Base-by-base conservation (phyloP, 2,113 vertebrate genomes). In the Solea solea region DNA sequence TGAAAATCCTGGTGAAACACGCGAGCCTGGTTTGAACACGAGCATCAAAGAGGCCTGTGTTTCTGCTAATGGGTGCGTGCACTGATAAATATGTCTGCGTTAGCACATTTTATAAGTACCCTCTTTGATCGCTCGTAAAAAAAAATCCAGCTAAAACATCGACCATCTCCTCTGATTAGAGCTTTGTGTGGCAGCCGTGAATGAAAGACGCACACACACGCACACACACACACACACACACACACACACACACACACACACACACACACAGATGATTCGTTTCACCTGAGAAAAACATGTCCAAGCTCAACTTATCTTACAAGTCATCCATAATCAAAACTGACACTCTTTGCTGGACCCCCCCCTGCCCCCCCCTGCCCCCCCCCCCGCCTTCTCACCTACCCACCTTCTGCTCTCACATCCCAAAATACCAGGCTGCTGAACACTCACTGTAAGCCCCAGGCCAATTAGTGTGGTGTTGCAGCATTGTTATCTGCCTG, bases 401-500 rank as follows among this genome's bases (percentile, higher is more conserved):
- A 58, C 72, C 74, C 40, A 51, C 55, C 68, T 50, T 74, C 67
- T 81, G 64, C 82, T 83, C 72, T 84, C 84, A 79, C 84, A 74
- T 88, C 88, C 83, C 73, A 78, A 87, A 86, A 91, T 86, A 88
- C 78, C 80, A 84, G 78, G 69, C 82, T 76, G 82, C 81, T 57
- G 68, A 85, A 88, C 77, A 87, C 76, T 61, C 75, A 84, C 87
- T 83, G 84, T 89, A 83, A 88, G 90, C 89, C 89, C 64, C 56
- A 25, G 86, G 88, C 90, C 87, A 91, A 92, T 92, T 91, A 92
- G 86, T 85, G 80, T 87, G 85, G 73, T 72, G 86, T 88, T 86
- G 81, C 88, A 81, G 89, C 90, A 89, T 89, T 92, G 90, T 92
- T 92, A 89, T 89, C 84, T 88, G 84, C 78, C 87, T 86, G 89